phyloP scores from a whole-genome alignment of 1,140 invertebrate genomes.

The Carposina sasakii region DNA sequence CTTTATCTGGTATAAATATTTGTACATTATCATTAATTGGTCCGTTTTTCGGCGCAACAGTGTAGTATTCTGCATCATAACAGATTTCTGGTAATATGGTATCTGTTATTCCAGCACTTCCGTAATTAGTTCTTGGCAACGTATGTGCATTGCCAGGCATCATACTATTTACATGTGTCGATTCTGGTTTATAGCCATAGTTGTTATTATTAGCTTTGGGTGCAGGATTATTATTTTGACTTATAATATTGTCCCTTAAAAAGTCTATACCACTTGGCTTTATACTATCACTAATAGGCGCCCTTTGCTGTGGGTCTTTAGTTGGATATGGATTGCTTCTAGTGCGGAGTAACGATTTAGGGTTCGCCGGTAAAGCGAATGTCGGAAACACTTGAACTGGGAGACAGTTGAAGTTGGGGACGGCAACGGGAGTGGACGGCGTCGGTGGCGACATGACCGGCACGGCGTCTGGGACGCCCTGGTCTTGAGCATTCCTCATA shows the following conservation, averaged over 20 bases:
- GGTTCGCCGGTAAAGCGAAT: constrained; percentile 63
- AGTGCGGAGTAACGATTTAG: constrained; percentile 60
- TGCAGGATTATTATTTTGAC: constrained; percentile 19
- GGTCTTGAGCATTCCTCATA: constrained; percentile 78
- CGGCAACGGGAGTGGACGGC: constrained; percentile 40
- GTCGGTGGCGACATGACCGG: constrained; percentile 46
- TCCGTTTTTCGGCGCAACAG: constrained; percentile 12
- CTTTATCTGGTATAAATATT: too few species aligned
- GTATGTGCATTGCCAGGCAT: constrained; percentile 8
- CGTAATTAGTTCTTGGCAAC: constrained; percentile 25
- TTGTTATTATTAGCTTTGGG: constrained; percentile 25
- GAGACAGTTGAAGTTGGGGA: constrained; percentile 61
- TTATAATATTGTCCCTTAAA: constrained; percentile 17
- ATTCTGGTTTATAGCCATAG: constrained; percentile 26
- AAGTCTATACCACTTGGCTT: constrained; percentile 15
- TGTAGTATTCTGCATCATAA: constrained; percentile 40
- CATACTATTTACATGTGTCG: constrained; percentile 34
- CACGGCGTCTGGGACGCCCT: constrained; percentile 63
- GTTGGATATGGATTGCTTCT: constrained; percentile 50
- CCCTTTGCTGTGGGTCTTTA: constrained; percentile 11
- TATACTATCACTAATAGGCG: constrained; percentile 19
- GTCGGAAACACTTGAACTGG: constrained; percentile 68
- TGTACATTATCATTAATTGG: background rate
- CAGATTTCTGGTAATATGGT: constrained; percentile 37
- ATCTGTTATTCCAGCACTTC: constrained; percentile 27